These are phyloP conservation scores for Drosophila elegans DNA, from an alignment of 1,140 invertebrate species.

Conservation along the genomic window DNA sequence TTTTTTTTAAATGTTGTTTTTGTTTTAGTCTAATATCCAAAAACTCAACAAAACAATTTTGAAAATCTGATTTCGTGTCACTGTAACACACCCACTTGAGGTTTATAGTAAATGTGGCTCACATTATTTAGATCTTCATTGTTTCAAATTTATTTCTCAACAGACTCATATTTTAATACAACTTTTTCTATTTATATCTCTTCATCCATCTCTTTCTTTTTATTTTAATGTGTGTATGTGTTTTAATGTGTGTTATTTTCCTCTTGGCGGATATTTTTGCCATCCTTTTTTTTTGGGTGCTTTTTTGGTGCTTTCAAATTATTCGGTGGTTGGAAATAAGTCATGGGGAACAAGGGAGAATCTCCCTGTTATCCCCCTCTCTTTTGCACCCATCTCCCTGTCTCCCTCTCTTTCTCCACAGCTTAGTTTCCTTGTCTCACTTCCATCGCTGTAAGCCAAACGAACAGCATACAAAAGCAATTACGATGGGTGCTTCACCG, in stretches of 20 bases:
- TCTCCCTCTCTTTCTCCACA: not conserved
- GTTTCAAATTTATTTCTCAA: slow-evolving; percentile 61
- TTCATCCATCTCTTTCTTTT: slow-evolving; percentile 4
- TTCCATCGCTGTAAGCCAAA: slow-evolving; percentile 41
- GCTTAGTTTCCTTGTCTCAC: slow-evolving; percentile 47
- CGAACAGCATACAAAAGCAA: slow-evolving; percentile 65
- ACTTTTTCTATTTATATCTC: slow-evolving; percentile 33
- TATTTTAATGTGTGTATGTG: slow-evolving; percentile 11
- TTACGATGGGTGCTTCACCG: slow-evolving; percentile 47
- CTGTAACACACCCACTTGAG: slow-evolving; percentile 9
- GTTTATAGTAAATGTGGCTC: slow-evolving; percentile 40
- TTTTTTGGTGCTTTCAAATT: slow-evolving; percentile 36
- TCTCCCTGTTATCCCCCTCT: not conserved
- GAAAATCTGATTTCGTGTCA: not conserved
- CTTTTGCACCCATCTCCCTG: not conserved
- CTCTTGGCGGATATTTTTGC: slow-evolving; percentile 47
- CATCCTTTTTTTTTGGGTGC: slow-evolving; percentile 40
- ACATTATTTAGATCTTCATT: slow-evolving; percentile 68
- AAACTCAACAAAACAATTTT: too few relatives aligned
- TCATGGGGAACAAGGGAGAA: slow-evolving; percentile 1
- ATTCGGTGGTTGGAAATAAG: slow-evolving; percentile 40
- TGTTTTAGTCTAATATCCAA: too few relatives aligned
- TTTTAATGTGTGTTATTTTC: slow-evolving; percentile 46
- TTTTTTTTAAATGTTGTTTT: too few relatives aligned
- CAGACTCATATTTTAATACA: slow-evolving; percentile 60